phyloP scores from a whole-genome alignment of 1,140 invertebrate species.

The Cydia amplana region DNA sequence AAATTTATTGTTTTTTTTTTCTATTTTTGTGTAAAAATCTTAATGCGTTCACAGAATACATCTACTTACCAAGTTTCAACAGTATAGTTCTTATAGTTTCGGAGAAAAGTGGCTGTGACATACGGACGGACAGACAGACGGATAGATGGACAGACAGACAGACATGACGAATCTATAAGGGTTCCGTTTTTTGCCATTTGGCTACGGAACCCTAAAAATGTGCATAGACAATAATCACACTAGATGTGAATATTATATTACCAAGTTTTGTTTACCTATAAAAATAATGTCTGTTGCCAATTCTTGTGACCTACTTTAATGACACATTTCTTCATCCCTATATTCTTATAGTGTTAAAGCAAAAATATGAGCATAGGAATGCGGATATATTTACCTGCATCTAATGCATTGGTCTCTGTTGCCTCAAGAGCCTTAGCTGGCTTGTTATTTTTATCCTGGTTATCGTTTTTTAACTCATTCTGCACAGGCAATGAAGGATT shows the following conservation, averaged over 20 bases:
- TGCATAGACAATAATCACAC: neutral
- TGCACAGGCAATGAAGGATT: constrained; percentile 39
- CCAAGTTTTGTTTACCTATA: constrained; percentile 32
- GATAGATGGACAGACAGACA: no score
- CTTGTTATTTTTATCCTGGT: constrained; percentile 53
- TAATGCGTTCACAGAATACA: no score
- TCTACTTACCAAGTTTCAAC: no score
- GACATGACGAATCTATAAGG: no score
- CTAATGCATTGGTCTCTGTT: constrained; percentile 55
- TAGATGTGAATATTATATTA: constrained; percentile 5
- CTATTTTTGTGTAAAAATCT: no score
- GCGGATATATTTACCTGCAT: constrained; percentile 35
- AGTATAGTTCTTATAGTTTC: no score
- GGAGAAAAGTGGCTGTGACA: no score
- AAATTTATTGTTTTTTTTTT: no score
- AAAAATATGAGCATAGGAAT: neutral
- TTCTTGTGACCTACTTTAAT: constrained; percentile 19
- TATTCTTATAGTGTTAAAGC: neutral
- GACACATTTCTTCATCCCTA: constrained; percentile 4
- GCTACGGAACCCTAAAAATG: no score
- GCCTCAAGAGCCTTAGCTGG: constrained; percentile 39
- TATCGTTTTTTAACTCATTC: constrained; percentile 48
- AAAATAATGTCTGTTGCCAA: constrained; percentile 31
- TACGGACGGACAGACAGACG: no score
- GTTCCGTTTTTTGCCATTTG: no score